Conservation (phyloP, 1,140 invertebrate species). For the Philopotamus ludificatus region DNA sequence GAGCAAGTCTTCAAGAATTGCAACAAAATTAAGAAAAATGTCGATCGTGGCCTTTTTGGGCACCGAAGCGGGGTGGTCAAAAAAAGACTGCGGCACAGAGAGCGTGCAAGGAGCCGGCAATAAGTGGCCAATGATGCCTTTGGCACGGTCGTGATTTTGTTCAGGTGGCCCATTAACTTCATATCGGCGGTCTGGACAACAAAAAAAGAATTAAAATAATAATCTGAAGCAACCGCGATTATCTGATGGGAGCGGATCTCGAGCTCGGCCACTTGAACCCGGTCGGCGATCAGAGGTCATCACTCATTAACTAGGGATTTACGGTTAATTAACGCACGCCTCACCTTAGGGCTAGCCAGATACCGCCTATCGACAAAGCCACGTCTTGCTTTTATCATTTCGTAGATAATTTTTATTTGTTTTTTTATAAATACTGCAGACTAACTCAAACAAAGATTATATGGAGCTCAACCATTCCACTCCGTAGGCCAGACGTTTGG, state of each 20-base stretch:
- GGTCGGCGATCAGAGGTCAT: too few relatives aligned
- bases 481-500: too few relatives aligned
- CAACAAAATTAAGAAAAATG: not conserved
- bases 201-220: not conserved
- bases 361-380: too few relatives aligned
- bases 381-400: too few relatives aligned
- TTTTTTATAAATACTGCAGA: too few relatives aligned
- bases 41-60: not conserved
- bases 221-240: not conserved
- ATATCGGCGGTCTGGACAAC: conserved; percentile 3
- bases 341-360: too few relatives aligned
- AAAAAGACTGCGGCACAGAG: not conserved
- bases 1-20: too few relatives aligned
- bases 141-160: conserved; percentile 38
- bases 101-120: conserved; percentile 1
- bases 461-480: too few relatives aligned
- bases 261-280: not conserved
- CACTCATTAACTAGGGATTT: too few relatives aligned
- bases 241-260: conserved; percentile 15
- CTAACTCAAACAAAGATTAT: too few relatives aligned
- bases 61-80: not conserved
- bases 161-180: conserved; percentile 36
- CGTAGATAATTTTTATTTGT: too few relatives aligned
- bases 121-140: conserved; percentile 19
- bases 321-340: too few relatives aligned